Percentiles rank a stretch among this genome's conserved stretches.
Evolutionary conservation across 2,888 invertebrate genomes (phyloP).

Genomic region (Idaea straminata): DNA sequence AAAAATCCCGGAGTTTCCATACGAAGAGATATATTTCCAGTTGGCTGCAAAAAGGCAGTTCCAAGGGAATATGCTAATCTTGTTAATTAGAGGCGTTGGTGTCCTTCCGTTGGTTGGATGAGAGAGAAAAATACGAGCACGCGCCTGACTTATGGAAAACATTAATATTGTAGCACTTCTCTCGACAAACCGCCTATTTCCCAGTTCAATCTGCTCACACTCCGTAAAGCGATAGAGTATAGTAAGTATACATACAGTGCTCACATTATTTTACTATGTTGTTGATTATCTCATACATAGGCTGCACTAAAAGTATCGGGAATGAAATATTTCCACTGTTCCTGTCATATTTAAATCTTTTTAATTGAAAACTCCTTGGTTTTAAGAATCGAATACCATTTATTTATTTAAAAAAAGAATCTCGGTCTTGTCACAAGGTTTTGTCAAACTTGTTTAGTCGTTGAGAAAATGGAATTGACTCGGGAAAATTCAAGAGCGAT

Average conservation of each 20-base stretch:
- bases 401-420: too few species aligned
- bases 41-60: conserved; percentile 49
- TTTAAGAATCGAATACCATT: too few species aligned
- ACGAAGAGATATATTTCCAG: conserved; percentile 41
- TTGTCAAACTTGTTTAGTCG: too few species aligned
- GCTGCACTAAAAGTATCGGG: too few species aligned
- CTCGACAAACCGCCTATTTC: conserved; percentile 59
- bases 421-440: too few species aligned
- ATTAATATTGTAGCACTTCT: conserved; percentile 76
- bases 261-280: background rate
- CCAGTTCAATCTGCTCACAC: conserved; percentile 41
- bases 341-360: too few species aligned
- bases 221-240: background rate
- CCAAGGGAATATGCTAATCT: conserved; percentile 72
- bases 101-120: conserved; percentile 58
- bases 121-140: conserved; percentile 71
- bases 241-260: background rate
- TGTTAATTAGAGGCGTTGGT: conserved; percentile 73
- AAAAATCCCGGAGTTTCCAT: conserved; percentile 46
- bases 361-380: too few species aligned
- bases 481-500: too few species aligned
- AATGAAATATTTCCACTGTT: too few species aligned
- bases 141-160: conserved; percentile 66
- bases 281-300: background rate
- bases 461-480: too few species aligned